Evolutionary conservation across 2,113 vertebrate species (phyloP).

Genomic region (Ophthalmolycus amberensis): DNA sequence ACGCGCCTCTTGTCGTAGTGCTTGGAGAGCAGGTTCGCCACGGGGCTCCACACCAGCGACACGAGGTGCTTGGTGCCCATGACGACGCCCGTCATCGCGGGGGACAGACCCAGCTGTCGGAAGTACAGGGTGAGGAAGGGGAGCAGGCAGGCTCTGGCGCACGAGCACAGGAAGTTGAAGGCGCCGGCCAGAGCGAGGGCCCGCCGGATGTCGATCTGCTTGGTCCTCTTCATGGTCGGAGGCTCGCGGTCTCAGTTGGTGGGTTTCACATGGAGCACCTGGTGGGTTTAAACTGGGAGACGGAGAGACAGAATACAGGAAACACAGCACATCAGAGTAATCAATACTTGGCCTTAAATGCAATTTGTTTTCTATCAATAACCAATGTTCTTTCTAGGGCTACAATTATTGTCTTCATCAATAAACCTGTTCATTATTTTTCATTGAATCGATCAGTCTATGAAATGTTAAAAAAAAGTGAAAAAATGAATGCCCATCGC

Average conservation of each 20-base stretch:
- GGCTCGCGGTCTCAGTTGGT: background rate
- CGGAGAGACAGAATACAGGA: background rate
- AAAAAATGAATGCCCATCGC: too few relatives aligned
- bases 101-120: slow-evolving; percentile 85
- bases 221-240: slow-evolving; percentile 83
- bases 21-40: slow-evolving; percentile 80
- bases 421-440: background rate
- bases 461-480: background rate
- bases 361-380: background rate
- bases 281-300: slow-evolving; percentile 23
- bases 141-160: slow-evolving; percentile 82
- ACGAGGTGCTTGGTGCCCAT: slow-evolving; percentile 85
- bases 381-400: background rate
- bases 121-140: slow-evolving; percentile 93
- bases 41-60: slow-evolving; percentile 82
- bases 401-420: background rate
- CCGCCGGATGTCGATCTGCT: slow-evolving; percentile 86
- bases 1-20: slow-evolving; percentile 81
- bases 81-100: slow-evolving; percentile 85
- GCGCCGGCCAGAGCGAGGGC: slow-evolving; percentile 82
- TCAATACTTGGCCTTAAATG: background rate
- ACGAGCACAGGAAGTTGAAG: slow-evolving; percentile 85
- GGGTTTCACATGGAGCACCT: slow-evolving; percentile 34
- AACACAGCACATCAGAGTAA: background rate
- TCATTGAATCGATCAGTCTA: too few relatives aligned